phyloP scores from a whole-genome alignment of 2,113 vertebrate genomes.

The Tachuris rubrigastra region DNA sequence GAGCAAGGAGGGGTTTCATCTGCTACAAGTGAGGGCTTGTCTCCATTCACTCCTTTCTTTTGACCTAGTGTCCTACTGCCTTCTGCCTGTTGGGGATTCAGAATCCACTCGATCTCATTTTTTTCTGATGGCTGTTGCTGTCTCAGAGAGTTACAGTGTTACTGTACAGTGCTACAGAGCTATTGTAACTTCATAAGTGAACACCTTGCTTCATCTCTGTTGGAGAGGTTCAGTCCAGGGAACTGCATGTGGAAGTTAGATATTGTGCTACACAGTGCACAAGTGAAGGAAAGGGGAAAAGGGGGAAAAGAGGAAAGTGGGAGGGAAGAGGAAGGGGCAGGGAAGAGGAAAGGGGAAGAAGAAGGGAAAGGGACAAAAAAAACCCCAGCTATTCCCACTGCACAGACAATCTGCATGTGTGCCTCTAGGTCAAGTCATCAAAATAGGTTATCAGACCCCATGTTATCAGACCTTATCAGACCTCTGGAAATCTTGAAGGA shows the following conservation, averaged over 20 bases:
- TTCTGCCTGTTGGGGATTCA: not conserved
- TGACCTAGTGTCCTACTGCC: not conserved
- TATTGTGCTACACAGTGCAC: not conserved
- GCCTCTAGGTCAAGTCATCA: not conserved
- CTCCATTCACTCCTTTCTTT: not conserved
- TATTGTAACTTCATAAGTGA: not conserved
- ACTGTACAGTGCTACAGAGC: too few species aligned
- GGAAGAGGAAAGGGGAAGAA: too few species aligned
- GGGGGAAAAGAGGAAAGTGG: not conserved
- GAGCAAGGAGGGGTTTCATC: not conserved
- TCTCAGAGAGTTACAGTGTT: not conserved
- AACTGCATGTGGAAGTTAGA: not conserved
- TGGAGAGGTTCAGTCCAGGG: not conserved
- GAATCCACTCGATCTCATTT: not conserved
- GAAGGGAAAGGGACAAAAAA: not conserved
- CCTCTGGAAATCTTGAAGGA: not conserved
- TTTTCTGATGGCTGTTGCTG: not conserved
- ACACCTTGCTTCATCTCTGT: not conserved
- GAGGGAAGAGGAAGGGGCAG: not conserved
- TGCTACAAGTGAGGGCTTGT: not conserved
- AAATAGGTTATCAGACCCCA: not conserved
- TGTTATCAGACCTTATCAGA: not conserved
- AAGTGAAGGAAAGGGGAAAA: not conserved
- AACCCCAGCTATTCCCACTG: not conserved
- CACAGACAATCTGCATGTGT: not conserved